Evolutionary conservation across 2,113 vertebrate genomes (phyloP), one percentile per base, ranked within the genome.

Genomic region (Caranx ignobilis): DNA sequence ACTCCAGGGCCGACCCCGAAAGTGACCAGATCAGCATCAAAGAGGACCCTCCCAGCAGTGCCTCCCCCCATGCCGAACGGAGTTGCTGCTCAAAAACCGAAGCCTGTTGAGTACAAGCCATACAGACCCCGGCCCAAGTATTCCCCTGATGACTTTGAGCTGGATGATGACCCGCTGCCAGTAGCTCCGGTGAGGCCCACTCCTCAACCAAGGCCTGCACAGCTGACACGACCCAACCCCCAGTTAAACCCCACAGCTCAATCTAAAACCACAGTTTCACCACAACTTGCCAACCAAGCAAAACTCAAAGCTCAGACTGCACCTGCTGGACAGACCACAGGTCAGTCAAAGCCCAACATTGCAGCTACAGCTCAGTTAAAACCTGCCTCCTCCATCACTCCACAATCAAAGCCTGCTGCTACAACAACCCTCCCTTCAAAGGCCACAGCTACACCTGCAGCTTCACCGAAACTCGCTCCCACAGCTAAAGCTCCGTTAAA

Each of bases 41-140:
- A 91, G 74, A 92, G 85, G 54, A 73, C 66, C 1, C 93, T 95
- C 11, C 95, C 95, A 5, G 90, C 94, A 5, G 61, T 88, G 1
- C 93, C 94, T 2, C 94, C 94, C 10, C 94, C 95, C 2, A 95
- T 95, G 95, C 94, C 95, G 35, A 96, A 96, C 0, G 95, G 95
- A 15, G 73, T 95, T 13, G 93, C 83, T 21, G 63, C 80, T 65
- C 84, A 93, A 48, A 95, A 94, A 57, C 50, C 66, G 6, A 93
- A 93, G 67, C 81, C 86, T 50, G 73, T 94, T 6, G 95, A 95
- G 75, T 95, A 95, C 86, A 95, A 94, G 78, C 92, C 94, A 6
- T 96, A 95, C 86, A 93, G 79, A 56, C 95, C 95, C 59, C 88
- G 94, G 47, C 94, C 93, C n/a, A 95, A 94, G 83, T 96, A 95